Conservation (phyloP, 2,797 vertebrate genomes). For the Todus mexicanus region DNA sequence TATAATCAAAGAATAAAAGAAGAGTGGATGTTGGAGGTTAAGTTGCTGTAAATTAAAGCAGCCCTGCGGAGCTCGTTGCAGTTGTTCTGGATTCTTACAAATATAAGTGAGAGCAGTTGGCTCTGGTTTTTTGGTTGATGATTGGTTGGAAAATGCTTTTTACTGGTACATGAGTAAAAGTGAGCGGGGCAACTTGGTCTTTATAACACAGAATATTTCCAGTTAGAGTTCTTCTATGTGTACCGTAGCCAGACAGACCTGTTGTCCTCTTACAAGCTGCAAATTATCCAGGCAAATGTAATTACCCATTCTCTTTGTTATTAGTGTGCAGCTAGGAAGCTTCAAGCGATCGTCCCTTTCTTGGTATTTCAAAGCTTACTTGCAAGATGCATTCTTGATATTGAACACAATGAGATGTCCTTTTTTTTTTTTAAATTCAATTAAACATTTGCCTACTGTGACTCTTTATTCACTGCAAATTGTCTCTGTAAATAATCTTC, state of each 20-base stretch:
- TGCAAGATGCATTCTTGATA: constrained; percentile 68
- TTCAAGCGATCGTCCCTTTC: constrained; percentile 61
- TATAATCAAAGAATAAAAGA: constrained; percentile 10
- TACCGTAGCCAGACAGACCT: constrained; percentile 48
- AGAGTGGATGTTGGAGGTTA: constrained; percentile 18
- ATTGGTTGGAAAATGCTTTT: not conserved
- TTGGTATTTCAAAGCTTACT: constrained; percentile 72
- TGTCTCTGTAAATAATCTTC: constrained; percentile 84
- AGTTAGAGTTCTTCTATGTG: not conserved
- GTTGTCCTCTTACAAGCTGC: constrained; percentile 62
- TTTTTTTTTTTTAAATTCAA: constrained; percentile 71
- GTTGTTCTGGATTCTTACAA: not conserved
- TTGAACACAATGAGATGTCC: constrained; percentile 75
- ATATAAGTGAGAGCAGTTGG: not conserved
- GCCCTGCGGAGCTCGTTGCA: not conserved
- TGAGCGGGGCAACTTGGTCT: not conserved
- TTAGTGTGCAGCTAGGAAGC: constrained; percentile 58
- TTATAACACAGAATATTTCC: not conserved
- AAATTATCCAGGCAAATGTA: constrained; percentile 65
- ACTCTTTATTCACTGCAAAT: constrained; percentile 81
- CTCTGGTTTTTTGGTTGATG: not conserved
- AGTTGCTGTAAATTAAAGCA: constrained; percentile 22
- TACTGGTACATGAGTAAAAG: not conserved
- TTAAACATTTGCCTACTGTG: constrained; percentile 82
- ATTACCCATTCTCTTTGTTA: constrained; percentile 74